Conservation (phyloP, 2,113 vertebrate species). For the Spea multiplicata region DNA sequence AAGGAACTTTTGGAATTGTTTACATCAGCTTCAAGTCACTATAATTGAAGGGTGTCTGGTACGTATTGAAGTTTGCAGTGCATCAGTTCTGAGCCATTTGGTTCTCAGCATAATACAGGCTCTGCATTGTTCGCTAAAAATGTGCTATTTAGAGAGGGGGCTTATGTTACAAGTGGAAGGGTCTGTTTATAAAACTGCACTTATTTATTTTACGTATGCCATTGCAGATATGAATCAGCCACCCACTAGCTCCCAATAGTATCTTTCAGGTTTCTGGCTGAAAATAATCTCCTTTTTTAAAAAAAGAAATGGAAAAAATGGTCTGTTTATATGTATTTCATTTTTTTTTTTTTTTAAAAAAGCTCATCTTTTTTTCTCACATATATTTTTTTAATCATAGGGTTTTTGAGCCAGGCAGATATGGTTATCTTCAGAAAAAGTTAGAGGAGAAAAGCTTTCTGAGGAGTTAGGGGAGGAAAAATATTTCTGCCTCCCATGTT, state of each 20-base stretch:
- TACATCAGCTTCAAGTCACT: slow-evolving; percentile 13
- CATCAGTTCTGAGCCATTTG: neutral
- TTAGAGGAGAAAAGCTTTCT: too few species aligned
- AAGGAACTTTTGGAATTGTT: slow-evolving; percentile 2
- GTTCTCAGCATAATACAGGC: slow-evolving; percentile 15
- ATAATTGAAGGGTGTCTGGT: slow-evolving; percentile 20
- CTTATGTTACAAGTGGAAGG: slow-evolving; percentile 21
- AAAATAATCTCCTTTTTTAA: slow-evolving; percentile 28
- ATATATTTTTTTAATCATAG: too few species aligned
- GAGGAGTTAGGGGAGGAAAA: too few species aligned
- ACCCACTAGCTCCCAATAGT: slow-evolving; percentile 34
- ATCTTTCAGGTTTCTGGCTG: slow-evolving; percentile 15
- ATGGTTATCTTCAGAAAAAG: too few species aligned
- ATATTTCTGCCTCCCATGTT: too few species aligned
- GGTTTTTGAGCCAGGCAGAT: too few species aligned
- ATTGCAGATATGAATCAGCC: slow-evolving; percentile 41
- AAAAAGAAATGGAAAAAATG: slow-evolving; percentile 35
- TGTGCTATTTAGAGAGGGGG: slow-evolving; percentile 35
- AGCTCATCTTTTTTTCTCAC: too few species aligned
- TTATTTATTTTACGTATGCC: slow-evolving; percentile 43
- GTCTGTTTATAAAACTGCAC: slow-evolving; percentile 26
- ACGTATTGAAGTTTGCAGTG: slow-evolving; percentile 21
- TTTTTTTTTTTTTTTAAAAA: slow-evolving; percentile 25
- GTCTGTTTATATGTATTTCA: slow-evolving; percentile 25
- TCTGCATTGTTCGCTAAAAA: slow-evolving; percentile 32